Base-by-base conservation (phyloP, 2,113 vertebrate species). In the Gnathonemus echidnorhynchus region DNA sequence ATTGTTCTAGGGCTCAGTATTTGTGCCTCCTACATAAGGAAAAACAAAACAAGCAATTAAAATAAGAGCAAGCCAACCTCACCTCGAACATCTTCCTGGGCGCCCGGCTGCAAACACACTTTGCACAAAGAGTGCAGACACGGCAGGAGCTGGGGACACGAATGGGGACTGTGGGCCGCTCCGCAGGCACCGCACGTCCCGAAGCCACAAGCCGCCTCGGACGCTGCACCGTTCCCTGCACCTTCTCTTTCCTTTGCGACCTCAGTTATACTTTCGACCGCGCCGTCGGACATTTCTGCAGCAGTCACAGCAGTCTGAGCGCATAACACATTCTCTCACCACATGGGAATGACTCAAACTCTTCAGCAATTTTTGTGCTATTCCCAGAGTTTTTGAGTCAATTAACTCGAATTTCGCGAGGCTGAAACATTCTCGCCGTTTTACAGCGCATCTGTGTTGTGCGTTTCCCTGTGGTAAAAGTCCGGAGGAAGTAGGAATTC, bases 91-190 rank as follows among this genome's bases (percentile, higher is more conserved):
- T 45, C 35, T 24, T 70, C 45, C 84, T 46, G 10, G 2, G n/a
- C 48, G 27, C 27, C 13, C 7, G 15, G 39, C 11, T 84, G 45
- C 11, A 90, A 10, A 39, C 91, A 91, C n/a, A 50, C 24, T 24
- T 2, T 85, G 86, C 91, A 91, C 50, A 90, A 7, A 2, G 90
- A 88, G 46, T 91, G 91, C 52, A 91, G 86, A 27, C 91, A 91
- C 8, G 91, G 91, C 52, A 91, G 86, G 19, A 90, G 88, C 53
- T 90, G 90, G 27, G 91, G 90, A 85, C 49, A 46, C 21, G 53
- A 4, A 2, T 88, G 53, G 27, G 48, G 49, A 9, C 10, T 39
- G 31, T 90, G 42, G 19, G 24, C 35, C 21, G 46, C 42, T n/a
- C 90, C 45, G n/a, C 91, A 91, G 3, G 39, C 35, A 9, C 9